Base-by-base conservation (phyloP, 2,888 invertebrate species). In the Amblyteles armatorius region DNA sequence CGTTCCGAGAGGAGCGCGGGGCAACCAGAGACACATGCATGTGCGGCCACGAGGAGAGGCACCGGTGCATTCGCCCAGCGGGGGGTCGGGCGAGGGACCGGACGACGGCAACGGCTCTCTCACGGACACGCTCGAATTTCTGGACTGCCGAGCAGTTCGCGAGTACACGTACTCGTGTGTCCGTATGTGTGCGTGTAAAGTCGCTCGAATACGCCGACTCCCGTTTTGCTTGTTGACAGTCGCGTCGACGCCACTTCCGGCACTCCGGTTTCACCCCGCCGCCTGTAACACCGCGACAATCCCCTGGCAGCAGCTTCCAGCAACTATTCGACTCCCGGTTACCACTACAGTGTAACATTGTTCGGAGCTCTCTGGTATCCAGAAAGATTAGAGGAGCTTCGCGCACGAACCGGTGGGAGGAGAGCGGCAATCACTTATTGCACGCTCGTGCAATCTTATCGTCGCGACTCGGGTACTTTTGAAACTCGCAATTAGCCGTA, bases 231-330 rank as follows among this genome's bases (percentile, higher is more conserved):
- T 88, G 88, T 88, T 88, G 88, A 89, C 88, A 88, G 85, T 87
- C 85, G 82, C 82, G 84, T 82, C 84, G 84, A 82, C 76, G 88
- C 86, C 86, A 90, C 89, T 90, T 90, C 90, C 90, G 90, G 89
- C 87, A 86, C 88, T 90, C 90, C 82, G 84, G 86, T 90, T 90
- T 89, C 90, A 88, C 85, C 77, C 84, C 79, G 79, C 55, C 74
- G 84, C 84, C 44, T 52, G 22, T 76, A 67, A 48, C 44, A 16
- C 16, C 44, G 16, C 77, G 77, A 77, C 77, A 11, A 77, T 76
- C 36, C 36, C 26, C 60, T 29, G 63, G 57, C 84, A 52, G 55
- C 84, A 78, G 84, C 84, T 84, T 84, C 84, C 82, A 84, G 72
- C 82, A 74, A 82, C 81, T 84, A 77, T 81, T 69, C 73, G 67